Evolutionary conservation across 2,797 vertebrate species (phyloP), one percentile per base, ranked within the genome.

Genomic region (Acrossocheilus fasciatus): DNA sequence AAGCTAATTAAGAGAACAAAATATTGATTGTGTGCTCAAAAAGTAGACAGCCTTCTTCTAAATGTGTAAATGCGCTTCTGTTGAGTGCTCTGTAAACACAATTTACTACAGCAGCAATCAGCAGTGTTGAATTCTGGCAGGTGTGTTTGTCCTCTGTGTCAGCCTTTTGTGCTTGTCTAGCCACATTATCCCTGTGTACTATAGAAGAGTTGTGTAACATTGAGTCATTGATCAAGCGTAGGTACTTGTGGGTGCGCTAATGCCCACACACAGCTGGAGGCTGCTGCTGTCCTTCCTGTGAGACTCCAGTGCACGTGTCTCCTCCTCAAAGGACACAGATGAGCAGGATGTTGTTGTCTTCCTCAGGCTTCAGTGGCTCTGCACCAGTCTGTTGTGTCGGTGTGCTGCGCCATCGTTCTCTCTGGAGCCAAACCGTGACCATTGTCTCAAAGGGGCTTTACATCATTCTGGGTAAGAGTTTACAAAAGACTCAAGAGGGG

Each of bases 361-460:
- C 86, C 86, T 91, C 89, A 70, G 89, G 90, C 92, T 91, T 89
- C 83, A 57, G 88, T 18, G 17, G 85, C 86, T 59, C 75, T 82
- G 87, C 88, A 87, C 85, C 84, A 54, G 64, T 78, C 86, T 86
- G 84, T 90, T 84, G 84, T 89, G 92, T 93, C 86, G 89, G 87
- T 92, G 89, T 83, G 86, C 81, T 68, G 78, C 77, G 78, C 78
- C 47, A 17, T 87, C 90, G 30, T 80, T 52, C 72, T 83, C 77
- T 41, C 81, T 69, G 57, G 66, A 87, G 77, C 80, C 41, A 62
- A 62, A 74, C 62, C 20, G 54, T 83, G 84, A 88, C 84, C 52
- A 30, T 36, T 84, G 82, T 90, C 85, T 85, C 70, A 83, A 41
- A 81, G 87, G 80, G 69, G 79, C 66, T 72, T 85, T 76, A 43